Conservation (phyloP, 2,113 vertebrate genomes). For the Epinephelus moara region DNA sequence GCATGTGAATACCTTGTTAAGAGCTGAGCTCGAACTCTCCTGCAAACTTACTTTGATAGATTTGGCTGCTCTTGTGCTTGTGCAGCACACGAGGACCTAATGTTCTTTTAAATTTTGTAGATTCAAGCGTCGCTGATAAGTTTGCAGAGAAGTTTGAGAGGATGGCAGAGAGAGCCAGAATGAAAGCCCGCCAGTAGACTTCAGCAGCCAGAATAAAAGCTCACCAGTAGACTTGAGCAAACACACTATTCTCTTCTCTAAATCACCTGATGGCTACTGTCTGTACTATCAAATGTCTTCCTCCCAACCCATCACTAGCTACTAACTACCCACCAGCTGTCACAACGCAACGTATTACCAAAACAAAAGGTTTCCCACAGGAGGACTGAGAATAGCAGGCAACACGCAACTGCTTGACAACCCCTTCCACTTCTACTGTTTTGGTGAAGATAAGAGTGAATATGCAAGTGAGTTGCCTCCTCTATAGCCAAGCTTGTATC, state of each 20-base stretch:
- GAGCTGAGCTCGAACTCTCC: constrained; percentile 44
- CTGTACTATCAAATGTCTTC: constrained; percentile 31
- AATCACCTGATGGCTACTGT: constrained; percentile 31
- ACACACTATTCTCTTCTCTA: constrained; percentile 38
- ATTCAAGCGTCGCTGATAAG: constrained; percentile 13
- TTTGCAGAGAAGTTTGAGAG: constrained; percentile 10
- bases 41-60: constrained; percentile 38
- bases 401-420: constrained; percentile 52
- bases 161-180: constrained; percentile 45
- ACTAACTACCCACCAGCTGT: constrained; percentile 56
- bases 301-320: constrained; percentile 18
- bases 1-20: constrained; percentile 45
- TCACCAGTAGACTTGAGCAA: constrained; percentile 22
- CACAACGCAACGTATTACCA: constrained; percentile 46
- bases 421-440: constrained; percentile 40
- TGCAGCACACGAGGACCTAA: constrained; percentile 11
- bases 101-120: constrained; percentile 15
- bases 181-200: constrained; percentile 21
- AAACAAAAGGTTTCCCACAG: constrained; percentile 57
- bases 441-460: constrained; percentile 61
- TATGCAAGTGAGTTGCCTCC: constrained; percentile 52
- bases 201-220: constrained; percentile 13
- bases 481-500: constrained; percentile 47
- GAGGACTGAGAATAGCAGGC: constrained; percentile 45
- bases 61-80: constrained; percentile 19